Evolutionary conservation across 2,888 invertebrate genomes (phyloP).

Genomic region (Diloba caeruleocephala): DNA sequence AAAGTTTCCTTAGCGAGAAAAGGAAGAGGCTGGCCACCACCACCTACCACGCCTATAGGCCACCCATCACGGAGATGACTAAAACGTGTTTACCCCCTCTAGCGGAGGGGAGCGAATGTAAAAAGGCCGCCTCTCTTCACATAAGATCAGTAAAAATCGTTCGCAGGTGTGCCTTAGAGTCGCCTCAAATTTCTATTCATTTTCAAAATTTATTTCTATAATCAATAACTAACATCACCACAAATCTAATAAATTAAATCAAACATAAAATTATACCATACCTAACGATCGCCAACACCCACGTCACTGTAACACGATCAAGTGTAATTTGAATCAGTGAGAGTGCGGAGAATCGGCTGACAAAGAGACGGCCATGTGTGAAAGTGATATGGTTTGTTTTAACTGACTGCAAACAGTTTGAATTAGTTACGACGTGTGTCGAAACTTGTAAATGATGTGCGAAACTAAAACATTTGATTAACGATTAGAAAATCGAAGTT

Average conservation of each 20-base stretch:
- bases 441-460: constrained; percentile 13
- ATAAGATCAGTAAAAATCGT: too few relatives aligned
- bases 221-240: too few relatives aligned
- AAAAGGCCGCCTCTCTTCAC: too few relatives aligned
- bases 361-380: constrained; percentile 55
- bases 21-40: too few relatives aligned
- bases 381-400: constrained; percentile 62
- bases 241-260: constrained; percentile 26
- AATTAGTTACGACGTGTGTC: constrained; percentile 28
- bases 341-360: constrained; percentile 53
- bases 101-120: too few relatives aligned
- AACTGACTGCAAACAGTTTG: constrained; percentile 35
- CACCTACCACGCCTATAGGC: too few relatives aligned
- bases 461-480: constrained; percentile 14
- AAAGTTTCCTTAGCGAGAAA: too few relatives aligned
- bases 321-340: constrained; percentile 57
- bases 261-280: constrained; percentile 11
- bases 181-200: too few relatives aligned
- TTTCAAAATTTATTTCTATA: too few relatives aligned
- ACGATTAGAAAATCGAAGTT: neutral
- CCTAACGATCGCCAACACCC: constrained; percentile 15
- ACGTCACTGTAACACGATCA: constrained; percentile 48
- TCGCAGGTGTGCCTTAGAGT: too few relatives aligned
- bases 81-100: too few relatives aligned
- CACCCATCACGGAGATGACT: too few relatives aligned